Conservation (phyloP, 2,797 vertebrate genomes). For the Sandelia bainsii region DNA sequence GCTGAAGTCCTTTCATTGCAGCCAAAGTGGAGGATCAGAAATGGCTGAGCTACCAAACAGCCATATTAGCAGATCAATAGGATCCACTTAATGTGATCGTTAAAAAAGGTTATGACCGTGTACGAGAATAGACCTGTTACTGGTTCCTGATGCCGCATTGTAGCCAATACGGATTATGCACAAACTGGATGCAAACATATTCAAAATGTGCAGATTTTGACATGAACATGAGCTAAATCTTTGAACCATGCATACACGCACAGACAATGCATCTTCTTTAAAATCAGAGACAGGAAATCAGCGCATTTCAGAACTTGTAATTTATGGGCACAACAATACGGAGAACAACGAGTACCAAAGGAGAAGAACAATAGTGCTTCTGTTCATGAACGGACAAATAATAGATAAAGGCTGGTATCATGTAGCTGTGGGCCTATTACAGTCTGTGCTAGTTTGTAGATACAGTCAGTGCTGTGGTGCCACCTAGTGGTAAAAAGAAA, state of each 20-base stretch:
- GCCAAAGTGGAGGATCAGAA: constrained; percentile 13
- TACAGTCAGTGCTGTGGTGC: constrained; percentile 24
- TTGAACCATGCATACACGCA: background rate
- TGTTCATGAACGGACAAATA: constrained; percentile 67
- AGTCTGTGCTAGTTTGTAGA: constrained; percentile 9
- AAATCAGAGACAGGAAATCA: constrained; percentile 15
- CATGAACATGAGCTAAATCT: background rate
- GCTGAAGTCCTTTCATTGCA: constrained; percentile 31
- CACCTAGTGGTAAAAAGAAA: constrained; percentile 55
- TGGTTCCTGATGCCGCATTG: constrained; percentile 5
- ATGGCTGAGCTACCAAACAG: constrained; percentile 15
- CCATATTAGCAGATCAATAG: constrained; percentile 47
- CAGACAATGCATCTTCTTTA: constrained; percentile 6
- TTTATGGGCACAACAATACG: constrained; percentile 51
- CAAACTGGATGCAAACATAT: background rate
- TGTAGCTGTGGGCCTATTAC: constrained; percentile 9
- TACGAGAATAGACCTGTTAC: constrained; percentile 10
- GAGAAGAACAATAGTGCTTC: constrained; percentile 61
- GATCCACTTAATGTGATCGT: constrained; percentile 33
- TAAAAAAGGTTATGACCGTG: constrained; percentile 29
- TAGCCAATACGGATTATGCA: background rate
- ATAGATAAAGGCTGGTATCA: constrained; percentile 62
- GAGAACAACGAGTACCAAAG: constrained; percentile 50
- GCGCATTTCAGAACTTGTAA: constrained; percentile 38
- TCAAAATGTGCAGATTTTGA: background rate